Evolutionary conservation across 2,888 invertebrate genomes (phyloP).

Genomic region (Drosophila kambysellisi): DNA sequence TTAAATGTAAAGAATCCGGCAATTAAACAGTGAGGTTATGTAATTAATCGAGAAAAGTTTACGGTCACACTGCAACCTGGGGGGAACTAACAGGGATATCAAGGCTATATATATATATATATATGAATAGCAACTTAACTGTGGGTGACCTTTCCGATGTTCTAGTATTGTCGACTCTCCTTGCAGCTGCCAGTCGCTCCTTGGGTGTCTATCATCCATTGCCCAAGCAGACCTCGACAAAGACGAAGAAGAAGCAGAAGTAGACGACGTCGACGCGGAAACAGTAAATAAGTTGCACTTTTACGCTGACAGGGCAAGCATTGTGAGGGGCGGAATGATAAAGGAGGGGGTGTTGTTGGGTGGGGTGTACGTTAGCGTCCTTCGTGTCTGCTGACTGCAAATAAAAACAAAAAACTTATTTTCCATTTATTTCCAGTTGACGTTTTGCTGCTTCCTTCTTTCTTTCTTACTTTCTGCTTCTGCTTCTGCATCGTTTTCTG

Average conservation of each 20-base stretch:
- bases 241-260: neutral
- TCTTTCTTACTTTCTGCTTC: neutral
- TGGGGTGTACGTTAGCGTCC: conserved; percentile 47
- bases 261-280: conserved; percentile 33
- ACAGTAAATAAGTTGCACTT: conserved; percentile 79
- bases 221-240: conserved; percentile 10
- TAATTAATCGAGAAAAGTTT: neutral
- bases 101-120: neutral
- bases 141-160: conserved; percentile 12
- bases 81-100: neutral
- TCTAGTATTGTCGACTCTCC: conserved; percentile 1
- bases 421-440: conserved; percentile 75
- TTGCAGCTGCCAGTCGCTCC: neutral
- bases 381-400: conserved; percentile 56
- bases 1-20: neutral
- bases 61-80: neutral
- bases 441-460: conserved; percentile 34
- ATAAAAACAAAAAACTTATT: conserved; percentile 72
- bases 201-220: conserved; percentile 27
- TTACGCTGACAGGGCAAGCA: conserved; percentile 59
- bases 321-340: neutral
- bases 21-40: neutral
- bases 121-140: neutral
- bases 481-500: conserved; percentile 10
- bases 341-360: neutral